Base-by-base conservation (phyloP, 2,113 vertebrate genomes). In the Corvus cornix region DNA sequence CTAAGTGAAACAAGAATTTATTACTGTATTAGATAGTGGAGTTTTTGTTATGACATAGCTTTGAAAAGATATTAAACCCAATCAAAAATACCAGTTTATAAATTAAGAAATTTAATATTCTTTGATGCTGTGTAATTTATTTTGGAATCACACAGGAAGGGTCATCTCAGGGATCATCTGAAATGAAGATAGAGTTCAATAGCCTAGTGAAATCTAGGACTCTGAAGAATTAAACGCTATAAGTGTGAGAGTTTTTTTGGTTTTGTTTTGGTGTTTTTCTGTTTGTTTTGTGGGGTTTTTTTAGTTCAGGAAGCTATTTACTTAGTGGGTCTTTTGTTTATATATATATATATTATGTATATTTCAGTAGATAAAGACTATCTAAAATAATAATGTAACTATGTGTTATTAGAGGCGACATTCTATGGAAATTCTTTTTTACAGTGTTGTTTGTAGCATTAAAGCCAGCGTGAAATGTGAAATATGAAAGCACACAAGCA, bases 241-340 rank as follows among this genome's bases (percentile, higher is more conserved):
- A 64, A 60, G 15, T 48, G 72, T 48, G 13, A 7, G 20, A 8
- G 3, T 0, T 13, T 4, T 27, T 41, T 9, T 30, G 3, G 2
- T 7, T 53, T 20, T 11, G 4, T 24, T 62, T 55, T 33, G 4
- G 7, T 49, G 1, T 37, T 59, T 64, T 68, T 79, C 31, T 39
- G 2, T 48, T 66, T 67, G 10, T 10, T 59, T 67, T 18, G 3
- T 35, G 4, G 9, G 0, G 4, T 60, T 60, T 46, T 49, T 39
- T 31, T 35, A 33, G 7, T 22, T 63, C 41, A 17, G 4, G 4
- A 16, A 82, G 16, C 9, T 70, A 77, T 55, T 92, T 78, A 19
- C 16, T 81, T 30, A 35, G 21, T 11, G 16, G 6, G 16, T 14
- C 1, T 51, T 43, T 63, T n/a, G 0, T 18, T 27, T 43, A 12